phyloP scores from a whole-genome alignment of 2,888 invertebrate species.

The Resseliella maxima region DNA sequence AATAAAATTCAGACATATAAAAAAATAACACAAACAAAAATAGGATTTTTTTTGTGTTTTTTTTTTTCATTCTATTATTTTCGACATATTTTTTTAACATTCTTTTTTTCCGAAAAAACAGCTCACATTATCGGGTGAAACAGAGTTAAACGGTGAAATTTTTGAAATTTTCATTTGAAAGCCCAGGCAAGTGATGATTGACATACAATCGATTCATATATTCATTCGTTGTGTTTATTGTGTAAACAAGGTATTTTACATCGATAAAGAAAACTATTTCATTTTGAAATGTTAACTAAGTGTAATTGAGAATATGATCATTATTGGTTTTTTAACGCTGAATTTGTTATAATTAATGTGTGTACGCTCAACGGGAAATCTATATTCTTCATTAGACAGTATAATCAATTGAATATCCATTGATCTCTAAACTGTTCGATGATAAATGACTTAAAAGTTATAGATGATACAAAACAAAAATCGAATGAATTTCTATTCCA shows the following conservation, averaged over 20 bases:
- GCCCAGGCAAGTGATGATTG: neutral
- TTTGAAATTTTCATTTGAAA: neutral
- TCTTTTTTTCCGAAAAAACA: too few species aligned
- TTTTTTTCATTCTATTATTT: too few species aligned
- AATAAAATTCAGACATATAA: too few species aligned
- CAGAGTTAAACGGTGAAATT: too few species aligned
- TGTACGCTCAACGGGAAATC: neutral
- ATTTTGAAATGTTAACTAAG: neutral
- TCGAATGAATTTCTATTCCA: neutral
- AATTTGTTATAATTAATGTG: neutral
- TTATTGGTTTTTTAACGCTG: slow-evolving; percentile 18
- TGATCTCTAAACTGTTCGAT: neutral
- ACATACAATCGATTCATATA: neutral
- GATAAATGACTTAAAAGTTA: neutral
- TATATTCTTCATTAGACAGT: neutral
- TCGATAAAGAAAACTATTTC: neutral
- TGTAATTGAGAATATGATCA: neutral
- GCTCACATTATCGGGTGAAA: too few species aligned
- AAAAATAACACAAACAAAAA: too few species aligned
- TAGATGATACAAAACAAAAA: neutral
- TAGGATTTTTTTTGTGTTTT: too few species aligned
- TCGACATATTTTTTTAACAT: too few species aligned
- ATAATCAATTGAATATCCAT: neutral
- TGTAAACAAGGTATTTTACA: neutral
- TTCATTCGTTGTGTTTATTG: slow-evolving; percentile 9